phyloP scores from a whole-genome alignment of 2,797 vertebrate genomes.

The Clarias pachynema region DNA sequence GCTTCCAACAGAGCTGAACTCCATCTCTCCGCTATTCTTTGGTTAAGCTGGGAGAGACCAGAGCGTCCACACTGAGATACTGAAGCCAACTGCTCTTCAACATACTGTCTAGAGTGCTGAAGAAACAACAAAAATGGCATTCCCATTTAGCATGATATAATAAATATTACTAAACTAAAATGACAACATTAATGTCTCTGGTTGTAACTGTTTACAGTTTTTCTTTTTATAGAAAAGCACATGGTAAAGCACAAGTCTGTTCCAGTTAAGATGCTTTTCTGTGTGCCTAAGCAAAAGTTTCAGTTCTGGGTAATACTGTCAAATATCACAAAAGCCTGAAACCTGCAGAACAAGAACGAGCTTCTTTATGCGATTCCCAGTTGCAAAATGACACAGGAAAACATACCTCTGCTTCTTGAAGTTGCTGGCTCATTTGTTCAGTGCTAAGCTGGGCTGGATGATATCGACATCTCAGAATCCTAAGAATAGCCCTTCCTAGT shows the following conservation, averaged over 20 bases:
- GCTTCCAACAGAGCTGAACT: constrained; percentile 77
- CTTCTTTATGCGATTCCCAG: background rate
- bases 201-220: background rate
- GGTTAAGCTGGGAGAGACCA: constrained; percentile 37
- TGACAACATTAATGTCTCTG: background rate
- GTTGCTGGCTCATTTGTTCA: constrained; percentile 78
- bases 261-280: background rate
- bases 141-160: background rate
- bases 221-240: background rate
- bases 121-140: constrained; percentile 43
- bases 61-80: constrained; percentile 44
- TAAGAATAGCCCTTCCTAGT: constrained; percentile 73
- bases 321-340: background rate
- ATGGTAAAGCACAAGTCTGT: background rate
- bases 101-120: constrained; percentile 70
- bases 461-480: constrained; percentile 81
- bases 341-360: background rate
- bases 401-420: constrained; percentile 86
- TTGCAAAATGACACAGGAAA: background rate
- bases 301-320: background rate
- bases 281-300: background rate
- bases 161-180: background rate
- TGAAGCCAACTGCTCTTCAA: constrained; percentile 73
- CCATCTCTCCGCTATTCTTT: constrained; percentile 57
- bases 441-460: constrained; percentile 80